Conservation (phyloP, 2,797 vertebrate genomes). For the Chloroceryle inda region DNA sequence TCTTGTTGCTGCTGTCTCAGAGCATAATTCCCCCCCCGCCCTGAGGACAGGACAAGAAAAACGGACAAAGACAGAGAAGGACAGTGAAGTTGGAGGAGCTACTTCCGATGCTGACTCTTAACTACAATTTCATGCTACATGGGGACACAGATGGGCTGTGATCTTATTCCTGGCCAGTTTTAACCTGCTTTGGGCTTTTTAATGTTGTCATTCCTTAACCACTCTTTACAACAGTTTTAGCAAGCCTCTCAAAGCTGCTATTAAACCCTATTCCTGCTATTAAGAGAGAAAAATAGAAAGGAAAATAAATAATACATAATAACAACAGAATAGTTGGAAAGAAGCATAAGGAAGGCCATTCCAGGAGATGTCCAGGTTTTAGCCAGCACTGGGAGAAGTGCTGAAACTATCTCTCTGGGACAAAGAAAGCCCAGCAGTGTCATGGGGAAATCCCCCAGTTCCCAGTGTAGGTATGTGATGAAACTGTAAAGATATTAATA, state of each 20-base stretch:
- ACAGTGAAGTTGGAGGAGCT: not conserved
- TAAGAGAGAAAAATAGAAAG: not conserved
- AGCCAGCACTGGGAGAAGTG: rapidly evolving
- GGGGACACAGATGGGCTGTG: not conserved
- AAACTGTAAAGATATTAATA: not conserved
- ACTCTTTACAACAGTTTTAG: not conserved
- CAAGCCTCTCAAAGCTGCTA: not conserved
- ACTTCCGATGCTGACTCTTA: not conserved
- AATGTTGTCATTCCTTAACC: not conserved
- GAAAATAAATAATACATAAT: not conserved
- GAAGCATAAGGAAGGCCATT: not conserved
- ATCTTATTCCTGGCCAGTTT: not conserved
- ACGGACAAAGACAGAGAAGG: not conserved
- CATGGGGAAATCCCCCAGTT: not conserved
- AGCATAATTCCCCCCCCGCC: not conserved
- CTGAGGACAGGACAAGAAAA: not conserved
- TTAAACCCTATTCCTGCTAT: not conserved
- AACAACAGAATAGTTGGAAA: not conserved
- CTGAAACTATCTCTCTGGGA: not conserved
- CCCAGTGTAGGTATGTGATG: not conserved
- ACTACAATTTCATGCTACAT: not conserved
- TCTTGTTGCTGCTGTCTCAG: not conserved
- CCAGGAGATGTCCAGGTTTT: not conserved
- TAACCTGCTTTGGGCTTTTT: not conserved
- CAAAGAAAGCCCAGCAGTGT: not conserved